Conservation (phyloP, 2,113 vertebrate genomes). For the Odocoileus hemionus region DNA sequence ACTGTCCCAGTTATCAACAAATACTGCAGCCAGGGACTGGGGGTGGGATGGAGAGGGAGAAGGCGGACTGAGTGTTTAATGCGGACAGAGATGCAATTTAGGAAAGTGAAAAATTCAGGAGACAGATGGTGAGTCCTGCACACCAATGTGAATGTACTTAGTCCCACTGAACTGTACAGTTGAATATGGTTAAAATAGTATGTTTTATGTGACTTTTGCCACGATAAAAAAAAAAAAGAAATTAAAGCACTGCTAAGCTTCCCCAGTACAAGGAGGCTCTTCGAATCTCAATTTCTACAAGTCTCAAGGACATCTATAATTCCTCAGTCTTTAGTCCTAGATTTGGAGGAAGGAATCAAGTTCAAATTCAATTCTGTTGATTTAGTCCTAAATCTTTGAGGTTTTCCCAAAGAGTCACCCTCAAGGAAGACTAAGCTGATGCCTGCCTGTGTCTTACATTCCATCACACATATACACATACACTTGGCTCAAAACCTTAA, state of each 20-base stretch:
- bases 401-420: not conserved
- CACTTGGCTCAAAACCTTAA: not conserved
- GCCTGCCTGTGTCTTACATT: not conserved
- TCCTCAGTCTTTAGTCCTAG: not conserved
- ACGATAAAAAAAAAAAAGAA: not conserved
- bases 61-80: not conserved
- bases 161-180: not conserved
- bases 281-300: not conserved
- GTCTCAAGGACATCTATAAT: not conserved
- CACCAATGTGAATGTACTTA: not conserved
- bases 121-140: not conserved
- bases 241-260: not conserved
- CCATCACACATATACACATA: not conserved
- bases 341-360: not conserved
- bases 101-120: not conserved
- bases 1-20: not conserved
- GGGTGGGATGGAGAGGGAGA: not conserved
- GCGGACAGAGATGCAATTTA: not conserved
- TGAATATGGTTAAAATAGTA: not conserved
- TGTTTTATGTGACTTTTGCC: not conserved
- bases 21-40: not conserved
- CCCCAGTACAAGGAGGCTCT: not conserved
- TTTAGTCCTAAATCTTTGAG: not conserved
- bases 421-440: not conserved
- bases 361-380: not conserved